Percentiles rank a stretch among this genome's conserved stretches.
Conservation (phyloP, 2,113 vertebrate genomes). For the Gallinago jamesoni region DNA sequence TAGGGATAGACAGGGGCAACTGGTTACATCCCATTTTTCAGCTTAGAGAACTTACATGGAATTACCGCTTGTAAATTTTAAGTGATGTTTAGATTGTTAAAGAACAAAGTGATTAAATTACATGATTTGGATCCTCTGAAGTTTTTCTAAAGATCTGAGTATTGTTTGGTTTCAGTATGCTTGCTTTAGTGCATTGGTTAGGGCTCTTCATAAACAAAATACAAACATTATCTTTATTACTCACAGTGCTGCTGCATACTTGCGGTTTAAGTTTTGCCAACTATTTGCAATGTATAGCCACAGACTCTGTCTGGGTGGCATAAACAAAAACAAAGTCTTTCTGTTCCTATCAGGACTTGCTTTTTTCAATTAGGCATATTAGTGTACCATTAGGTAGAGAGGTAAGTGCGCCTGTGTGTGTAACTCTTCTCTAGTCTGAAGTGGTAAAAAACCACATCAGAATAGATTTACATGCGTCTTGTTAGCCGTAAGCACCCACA, state of each 20-base stretch:
- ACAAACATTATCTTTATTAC: constrained; percentile 66
- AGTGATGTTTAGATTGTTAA: constrained; percentile 39
- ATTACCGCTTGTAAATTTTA: constrained; percentile 43
- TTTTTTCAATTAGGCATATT: constrained; percentile 34
- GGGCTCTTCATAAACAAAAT: constrained; percentile 64
- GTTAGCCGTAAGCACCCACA: constrained; percentile 25
- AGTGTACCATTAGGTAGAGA: constrained; percentile 27
- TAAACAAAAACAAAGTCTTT: constrained; percentile 64
- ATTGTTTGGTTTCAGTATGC: constrained; percentile 41
- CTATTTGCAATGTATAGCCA: constrained; percentile 66
- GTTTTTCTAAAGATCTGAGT: constrained; percentile 42
- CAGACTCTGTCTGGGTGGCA: constrained; percentile 64
- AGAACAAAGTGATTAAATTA: constrained; percentile 46
- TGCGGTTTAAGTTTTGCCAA: constrained; percentile 68
- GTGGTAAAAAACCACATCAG: constrained; percentile 36
- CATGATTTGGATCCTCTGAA: constrained; percentile 39
- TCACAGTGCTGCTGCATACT: constrained; percentile 58
- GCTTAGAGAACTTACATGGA: not conserved
- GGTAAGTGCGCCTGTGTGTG: not conserved
- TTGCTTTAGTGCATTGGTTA: constrained; percentile 60
- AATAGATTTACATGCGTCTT: constrained; percentile 3
- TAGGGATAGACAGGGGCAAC: not conserved
- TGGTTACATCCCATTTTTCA: not conserved
- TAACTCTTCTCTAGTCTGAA: constrained; percentile 3
- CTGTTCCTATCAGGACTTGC: constrained; percentile 59